Evolutionary conservation across 2,797 vertebrate species (phyloP), one percentile per base, ranked within the genome.

Genomic region (Rachycentron canadum): DNA sequence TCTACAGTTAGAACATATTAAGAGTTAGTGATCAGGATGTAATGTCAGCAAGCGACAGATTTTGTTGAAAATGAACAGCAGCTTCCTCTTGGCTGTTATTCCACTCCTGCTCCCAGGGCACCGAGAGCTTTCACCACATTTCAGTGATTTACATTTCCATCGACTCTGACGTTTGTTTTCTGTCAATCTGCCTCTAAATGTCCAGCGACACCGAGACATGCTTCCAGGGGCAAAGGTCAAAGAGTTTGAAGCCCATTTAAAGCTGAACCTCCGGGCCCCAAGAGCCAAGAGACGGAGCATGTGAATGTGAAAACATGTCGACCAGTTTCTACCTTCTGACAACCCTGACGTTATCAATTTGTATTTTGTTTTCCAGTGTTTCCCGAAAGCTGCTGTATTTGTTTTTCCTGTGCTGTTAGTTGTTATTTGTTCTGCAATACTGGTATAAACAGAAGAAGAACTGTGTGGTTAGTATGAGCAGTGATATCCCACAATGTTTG

Each of bases 101-200:
- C 79, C 63, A 59, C 78, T 58, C 41, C 53, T 13, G 38, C 61
- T 67, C 65, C 74, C 85, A 40, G 81, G 85, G 86, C 84, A 11
- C 50, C 0, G 0, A 38, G 9, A 85, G 83, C 91, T 94, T 94
- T 93, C 91, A 90, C 64, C 91, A 79, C 38, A 52, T 91, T 68
- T 26, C 73, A 79, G 86, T 85, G 86, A 93, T 92, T 94, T 89
- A 91, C 87, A 88, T 91, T 91, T 91, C 86, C 89, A 85, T 86
- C 62, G 78, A 88, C 76, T 43, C 68, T n/a, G 75, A 84, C 73
- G 83, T 91, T 92, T 90, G 85, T 91, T 92, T 92, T 91, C 86
- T 76, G 87, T 94, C 91, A 89, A 87, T 87, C 83, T 45, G 58
- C 72, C 57, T 88, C 89, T 75, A 91, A 93, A 93, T 73, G 81